Base-by-base conservation (phyloP, 2,797 vertebrate genomes). In the Hephaestus fuliginosus region DNA sequence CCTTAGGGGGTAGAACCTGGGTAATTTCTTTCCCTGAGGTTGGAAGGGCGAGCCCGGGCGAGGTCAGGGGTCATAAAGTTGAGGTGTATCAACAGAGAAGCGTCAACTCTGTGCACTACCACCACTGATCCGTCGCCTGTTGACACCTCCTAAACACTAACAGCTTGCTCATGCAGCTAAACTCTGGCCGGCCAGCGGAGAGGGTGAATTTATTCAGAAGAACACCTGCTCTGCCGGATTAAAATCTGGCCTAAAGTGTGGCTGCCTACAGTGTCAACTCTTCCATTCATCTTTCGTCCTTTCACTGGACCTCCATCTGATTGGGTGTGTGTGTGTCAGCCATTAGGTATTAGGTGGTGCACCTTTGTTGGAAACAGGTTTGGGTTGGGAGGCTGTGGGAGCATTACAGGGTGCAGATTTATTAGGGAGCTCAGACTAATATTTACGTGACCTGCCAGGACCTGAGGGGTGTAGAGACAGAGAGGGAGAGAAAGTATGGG, bases 391-490 rank as follows among this genome's bases (percentile, higher is more conserved):
- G 79, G 65, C 71, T 78, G 72, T 75, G 78, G 80, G 84, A 89
- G 81, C 86, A 80, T 83, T 69, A 77, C 72, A 76, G 78, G 88
- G 81, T 72, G 60, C 75, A 92, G 85, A 93, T 93, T 92, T 93
- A 91, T 93, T 89, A 83, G 83, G 73, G 64, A 86, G 78, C 86
- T 90, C 71, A 86, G 71, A 88, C 81, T 90, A 93, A 92, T 93
- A 93, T 93, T 93, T 92, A 92, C 63, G 8, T 84, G 84, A 92
- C 87, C 89, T 86, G 81, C 76, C 36, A 83, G 83, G 86, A 90
- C 85, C 82, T 11, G 3, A 77, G 74, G 76, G 74, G 62, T 81
- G 76, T 72, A 70, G 53, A 81, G 62, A 82, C 66, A 52, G 70
- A 69, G 48, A 78, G 63, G 52, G 72, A 80, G 63, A 77, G 78